phyloP scores from a whole-genome alignment of 1,140 invertebrate genomes.

The Gryon sp. region DNA sequence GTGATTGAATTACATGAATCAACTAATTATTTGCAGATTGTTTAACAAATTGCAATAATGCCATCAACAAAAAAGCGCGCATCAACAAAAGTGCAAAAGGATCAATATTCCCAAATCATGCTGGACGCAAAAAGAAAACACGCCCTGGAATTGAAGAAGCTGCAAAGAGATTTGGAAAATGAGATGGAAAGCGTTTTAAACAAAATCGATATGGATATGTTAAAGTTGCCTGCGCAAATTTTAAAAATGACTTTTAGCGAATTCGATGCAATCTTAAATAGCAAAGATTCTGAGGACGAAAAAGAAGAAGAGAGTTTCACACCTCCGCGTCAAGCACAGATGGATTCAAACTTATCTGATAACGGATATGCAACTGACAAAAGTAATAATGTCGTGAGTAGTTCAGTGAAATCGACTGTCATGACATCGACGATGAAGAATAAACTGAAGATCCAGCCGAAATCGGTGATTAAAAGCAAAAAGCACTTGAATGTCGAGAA shows the following conservation, averaged over 20 bases:
- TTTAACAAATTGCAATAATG: background rate
- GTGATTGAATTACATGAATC: no score
- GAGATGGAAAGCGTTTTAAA: conserved; percentile 51
- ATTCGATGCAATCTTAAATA: conserved; percentile 32
- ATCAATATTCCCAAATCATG: conserved; percentile 6
- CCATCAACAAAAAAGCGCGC: conserved; percentile 23
- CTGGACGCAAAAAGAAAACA: conserved; percentile 69
- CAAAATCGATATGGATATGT: conserved; percentile 51
- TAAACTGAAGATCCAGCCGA: conserved; percentile 4
- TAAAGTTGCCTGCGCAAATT: conserved; percentile 65
- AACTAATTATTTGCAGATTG: background rate
- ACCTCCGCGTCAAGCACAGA: conserved; percentile 37
- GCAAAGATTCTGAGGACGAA: conserved; percentile 33
- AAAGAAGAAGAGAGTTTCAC: conserved; percentile 64
- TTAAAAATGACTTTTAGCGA: conserved; percentile 65
- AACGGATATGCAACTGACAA: conserved; percentile 55
- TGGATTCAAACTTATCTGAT: conserved; percentile 40
- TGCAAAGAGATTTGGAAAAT: conserved; percentile 62
- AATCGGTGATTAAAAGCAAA: conserved; percentile 5
- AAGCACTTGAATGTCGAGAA: background rate
- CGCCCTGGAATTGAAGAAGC: conserved; percentile 49
- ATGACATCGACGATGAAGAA: background rate
- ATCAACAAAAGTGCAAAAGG: background rate
- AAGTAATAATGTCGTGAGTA: no score
- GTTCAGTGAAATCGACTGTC: conserved; percentile 6